Percentiles rank a stretch among this genome's conserved stretches.
Conservation (phyloP, 2,797 vertebrate species). For the Bradypus variegatus region DNA sequence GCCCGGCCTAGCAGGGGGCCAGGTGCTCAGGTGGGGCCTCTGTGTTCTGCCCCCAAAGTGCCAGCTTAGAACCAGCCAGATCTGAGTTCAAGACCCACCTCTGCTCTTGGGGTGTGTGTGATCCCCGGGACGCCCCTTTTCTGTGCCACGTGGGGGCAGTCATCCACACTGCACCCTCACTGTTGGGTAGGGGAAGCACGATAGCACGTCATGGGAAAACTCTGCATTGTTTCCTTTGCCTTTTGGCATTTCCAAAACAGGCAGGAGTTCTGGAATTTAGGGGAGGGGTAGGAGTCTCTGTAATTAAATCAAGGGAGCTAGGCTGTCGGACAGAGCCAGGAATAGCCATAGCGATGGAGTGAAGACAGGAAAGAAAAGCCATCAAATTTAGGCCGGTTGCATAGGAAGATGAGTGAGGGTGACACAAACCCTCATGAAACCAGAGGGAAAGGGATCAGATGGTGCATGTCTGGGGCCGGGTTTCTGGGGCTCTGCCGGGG, state of each 20-base stretch:
- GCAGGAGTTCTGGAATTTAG: neutral
- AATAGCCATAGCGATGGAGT: neutral
- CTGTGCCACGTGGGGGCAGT: neutral
- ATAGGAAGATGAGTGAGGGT: neutral
- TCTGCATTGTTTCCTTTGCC: neutral
- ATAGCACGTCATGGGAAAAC: neutral
- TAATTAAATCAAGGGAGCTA: neutral
- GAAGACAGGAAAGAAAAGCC: neutral
- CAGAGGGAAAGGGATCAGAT: neutral
- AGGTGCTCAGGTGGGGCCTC: neutral
- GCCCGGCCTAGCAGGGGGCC: neutral
- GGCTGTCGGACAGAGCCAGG: neutral
- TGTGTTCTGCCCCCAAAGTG: neutral
- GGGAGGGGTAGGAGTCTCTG: neutral
- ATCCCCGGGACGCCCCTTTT: neutral
- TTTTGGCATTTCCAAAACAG: neutral
- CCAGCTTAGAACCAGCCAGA: neutral
- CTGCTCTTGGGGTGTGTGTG: neutral
- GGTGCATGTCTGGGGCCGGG: neutral
- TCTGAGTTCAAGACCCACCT: neutral
- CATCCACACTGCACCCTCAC: neutral
- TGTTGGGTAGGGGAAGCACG: neutral
- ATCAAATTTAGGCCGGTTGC: neutral
- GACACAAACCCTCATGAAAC: neutral
- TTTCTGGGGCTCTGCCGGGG: too few species aligned